Percentiles rank a stretch among this genome's conserved stretches.
phyloP scores from a whole-genome alignment of 2,113 vertebrate species.

The Hypanus sabinus region DNA sequence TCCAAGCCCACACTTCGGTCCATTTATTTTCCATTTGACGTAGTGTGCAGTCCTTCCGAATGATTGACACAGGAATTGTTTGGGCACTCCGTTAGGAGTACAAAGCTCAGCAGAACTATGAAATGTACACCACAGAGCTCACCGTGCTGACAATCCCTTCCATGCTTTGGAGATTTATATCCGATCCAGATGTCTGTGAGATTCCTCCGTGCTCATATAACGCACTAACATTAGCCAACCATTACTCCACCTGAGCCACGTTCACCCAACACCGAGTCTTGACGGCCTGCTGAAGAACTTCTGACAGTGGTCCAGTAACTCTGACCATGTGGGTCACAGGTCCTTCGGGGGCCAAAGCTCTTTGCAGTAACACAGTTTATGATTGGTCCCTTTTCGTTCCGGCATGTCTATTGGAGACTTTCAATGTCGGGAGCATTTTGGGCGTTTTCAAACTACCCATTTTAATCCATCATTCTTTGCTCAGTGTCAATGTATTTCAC shows the following conservation, averaged over 20 bases:
- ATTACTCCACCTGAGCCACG: constrained; percentile 35
- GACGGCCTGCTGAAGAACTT: constrained; percentile 54
- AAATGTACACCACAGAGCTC: background rate
- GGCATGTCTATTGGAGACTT: constrained; percentile 57
- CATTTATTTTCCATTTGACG: background rate
- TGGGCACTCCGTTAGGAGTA: background rate
- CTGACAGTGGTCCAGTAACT: constrained; percentile 48
- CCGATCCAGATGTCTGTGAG: constrained; percentile 47
- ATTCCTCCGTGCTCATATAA: constrained; percentile 47
- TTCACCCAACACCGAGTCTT: constrained; percentile 48
- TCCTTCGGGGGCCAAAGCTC: constrained; percentile 52
- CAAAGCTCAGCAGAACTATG: background rate
- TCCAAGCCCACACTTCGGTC: background rate
- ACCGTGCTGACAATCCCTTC: constrained; percentile 38
- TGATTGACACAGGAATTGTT: background rate
- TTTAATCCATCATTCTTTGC: constrained; percentile 5
- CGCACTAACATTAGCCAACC: background rate
- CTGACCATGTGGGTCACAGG: no score
- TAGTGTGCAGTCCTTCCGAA: background rate
- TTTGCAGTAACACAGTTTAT: constrained; percentile 50
- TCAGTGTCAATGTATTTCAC: constrained; percentile 16
- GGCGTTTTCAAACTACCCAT: background rate
- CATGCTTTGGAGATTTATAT: constrained; percentile 43
- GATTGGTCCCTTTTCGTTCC: constrained; percentile 47
- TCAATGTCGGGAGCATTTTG: constrained; percentile 42